Base-by-base conservation (phyloP, 2,797 vertebrate species). In the Pachyuromys duprasi region DNA sequence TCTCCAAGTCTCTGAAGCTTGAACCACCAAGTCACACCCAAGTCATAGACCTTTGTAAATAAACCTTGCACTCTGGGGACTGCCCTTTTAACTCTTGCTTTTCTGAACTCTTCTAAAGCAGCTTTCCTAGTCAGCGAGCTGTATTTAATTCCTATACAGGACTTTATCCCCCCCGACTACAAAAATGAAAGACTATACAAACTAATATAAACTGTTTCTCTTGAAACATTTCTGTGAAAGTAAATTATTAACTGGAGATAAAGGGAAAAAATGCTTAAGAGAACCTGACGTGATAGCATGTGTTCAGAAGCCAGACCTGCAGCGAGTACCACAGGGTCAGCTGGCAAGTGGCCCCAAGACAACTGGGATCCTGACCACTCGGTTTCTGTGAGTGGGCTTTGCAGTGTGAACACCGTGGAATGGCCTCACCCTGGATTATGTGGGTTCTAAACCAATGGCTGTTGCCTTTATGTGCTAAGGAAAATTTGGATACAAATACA, bases 51-150 rank as follows among this genome's bases (percentile, higher is more conserved):
- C 3, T 92, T 8, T 89, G 82, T 80, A 90, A 96, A 96, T 86
- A 96, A 74, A 81, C 24, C 49, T 76, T 89, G 57, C 60, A 65
- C 70, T 78, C 22, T 49, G 60, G 60, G 57, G 72, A 65, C 53
- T 53, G 86, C 94, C 89, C 94, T 90, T 70, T 95, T 96, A 97
- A 96, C 96, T 95, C 88, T 57, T 79, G 74, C 49, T 78, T 93
- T 67, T 82, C 90, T 13, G 1, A 0, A n/a, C 2, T 39, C 20
- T 90, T 90, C 92, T 80, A 55, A 90, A 67, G 60, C 36, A 24
- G 3, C 62, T 80, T 55, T 79, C 42, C 39, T 76, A 33, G 2
- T 62, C 45, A 74, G 28, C 31, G 55, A 5, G 15, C 36, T n/a
- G 22, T 3, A n/a, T 36, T 78, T 91, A 45, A 28, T 90, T 90